Evolutionary conservation across 1,140 invertebrate genomes (phyloP).

Genomic region (Anastrepha obliqua): DNA sequence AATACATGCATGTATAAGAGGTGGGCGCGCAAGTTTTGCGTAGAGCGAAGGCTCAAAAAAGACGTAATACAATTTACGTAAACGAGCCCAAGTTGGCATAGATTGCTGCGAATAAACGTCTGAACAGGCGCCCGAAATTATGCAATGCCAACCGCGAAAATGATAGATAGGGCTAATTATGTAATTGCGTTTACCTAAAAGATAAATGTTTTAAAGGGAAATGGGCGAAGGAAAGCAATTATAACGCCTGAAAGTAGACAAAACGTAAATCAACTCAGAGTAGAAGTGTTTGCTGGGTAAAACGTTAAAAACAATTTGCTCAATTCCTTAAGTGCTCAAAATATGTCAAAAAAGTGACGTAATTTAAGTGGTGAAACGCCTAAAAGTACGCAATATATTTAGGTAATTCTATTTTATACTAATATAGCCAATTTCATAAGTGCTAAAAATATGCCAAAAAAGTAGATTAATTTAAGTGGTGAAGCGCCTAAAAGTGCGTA

Average conservation of each 20-base stretch:
- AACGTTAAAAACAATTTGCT: too few relatives aligned
- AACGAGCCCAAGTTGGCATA: not conserved
- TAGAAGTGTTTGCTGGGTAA: too few relatives aligned
- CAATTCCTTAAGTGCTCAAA: too few relatives aligned
- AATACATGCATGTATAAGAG: not conserved
- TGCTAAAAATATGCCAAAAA: too few relatives aligned
- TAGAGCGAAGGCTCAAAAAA: not conserved
- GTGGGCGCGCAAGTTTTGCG: not conserved
- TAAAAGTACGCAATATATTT: not conserved
- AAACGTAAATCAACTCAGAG: not conserved
- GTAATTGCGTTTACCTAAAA: not conserved
- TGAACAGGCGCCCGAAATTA: not conserved
- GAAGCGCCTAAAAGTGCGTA: not conserved
- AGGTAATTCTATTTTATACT: too few relatives aligned
- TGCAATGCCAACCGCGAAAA: constrained; percentile 19
- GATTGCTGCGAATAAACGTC: not conserved
- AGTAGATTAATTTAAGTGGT: too few relatives aligned
- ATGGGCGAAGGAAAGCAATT: not conserved
- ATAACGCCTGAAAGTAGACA: not conserved
- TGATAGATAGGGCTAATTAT: not conserved
- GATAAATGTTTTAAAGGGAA: not conserved
- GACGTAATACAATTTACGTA: constrained; percentile 1
- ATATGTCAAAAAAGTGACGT: too few relatives aligned
- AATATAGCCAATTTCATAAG: too few relatives aligned
- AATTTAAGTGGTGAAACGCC: not conserved